Evolutionary conservation across 2,888 invertebrate genomes (phyloP), one percentile per base, ranked within the genome.

Genomic region (Oconnorella tubifera): DNA sequence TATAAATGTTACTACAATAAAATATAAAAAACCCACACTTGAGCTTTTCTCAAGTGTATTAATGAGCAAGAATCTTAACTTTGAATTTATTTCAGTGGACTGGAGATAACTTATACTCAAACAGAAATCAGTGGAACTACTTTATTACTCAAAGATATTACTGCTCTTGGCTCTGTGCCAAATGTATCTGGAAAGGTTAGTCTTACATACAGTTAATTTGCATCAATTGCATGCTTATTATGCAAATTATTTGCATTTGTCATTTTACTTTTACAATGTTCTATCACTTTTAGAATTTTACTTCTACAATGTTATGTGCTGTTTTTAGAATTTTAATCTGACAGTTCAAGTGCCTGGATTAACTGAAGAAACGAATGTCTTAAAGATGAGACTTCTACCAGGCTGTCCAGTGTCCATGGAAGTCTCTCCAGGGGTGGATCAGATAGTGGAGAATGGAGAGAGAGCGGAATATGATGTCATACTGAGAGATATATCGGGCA

Each of bases 321-420:
- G n/a, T n/a, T 68, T 73, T 56, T 74, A 80, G 79, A 80, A 74
- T 67, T 80, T 78, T 67, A 75, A 64, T 57, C 62, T 80, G 51
- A 73, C 68, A 6, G 76, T 81, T 0, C 74, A 70, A 28, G 71
- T 80, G 1, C 74, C 76, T 10, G 77, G 74, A 2, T 70, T 81
- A 61, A 74, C 73, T 29, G 74, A 77, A 29, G 68, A 72, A 27
- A 64, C 75, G 14, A 79, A 79, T 63, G 73, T 73, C 2, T 58
- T 80, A 65, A 81, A 81, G 70, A 78, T 80, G 3, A 71, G 80
- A 10, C 68, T 81, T 3, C 65, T 80, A 33, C 80, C 81, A 70
- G 80, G 80, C 53, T 70, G 74, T 1, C 75, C 78, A 1, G 62
- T 70, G 29, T 53, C 58, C 0, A 60, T 79, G 58, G 50, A 56